Evolutionary conservation across 2,797 vertebrate genomes (phyloP), one percentile per base, ranked within the genome.

Genomic region (Pempheris klunzingeri): DNA sequence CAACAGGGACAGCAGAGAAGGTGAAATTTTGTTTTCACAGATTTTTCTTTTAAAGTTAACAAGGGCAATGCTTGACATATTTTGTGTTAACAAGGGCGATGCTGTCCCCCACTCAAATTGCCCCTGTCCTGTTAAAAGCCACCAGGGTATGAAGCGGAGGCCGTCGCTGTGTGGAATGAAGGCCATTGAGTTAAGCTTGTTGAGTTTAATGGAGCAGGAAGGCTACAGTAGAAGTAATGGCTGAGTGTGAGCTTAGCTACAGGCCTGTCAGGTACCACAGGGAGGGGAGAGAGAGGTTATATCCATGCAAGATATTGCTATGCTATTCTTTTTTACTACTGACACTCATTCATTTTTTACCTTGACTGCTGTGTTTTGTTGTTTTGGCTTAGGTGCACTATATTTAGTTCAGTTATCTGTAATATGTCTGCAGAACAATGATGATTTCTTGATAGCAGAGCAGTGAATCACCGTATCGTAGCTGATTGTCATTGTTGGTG

Each of bases 171-270:
- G 90, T 92, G 84, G 83, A 90, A 92, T 92, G 91, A 89, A 92
- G 86, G 88, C 89, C 89, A 89, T 91, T 91, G 87, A 88, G 82
- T 88, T 89, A 85, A 92, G 88, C 90, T 91, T 92, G 91, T 92
- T 86, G 91, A 89, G 89, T 92, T 93, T 91, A 94, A 93, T 93
- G 91, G 90, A 89, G 91, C 93, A 89, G 88, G 84, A 85, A 93
- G 87, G 88, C 87, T 86, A 88, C 84, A 87, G 88, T 82, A 83
- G 87, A 86, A 90, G 85, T 90, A 89, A 92, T 93, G 86, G 85
- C 88, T 79, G 84, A 80, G 85, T 84, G 68, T 80, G 83, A 90
- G 87, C 82, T 77, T 70, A 55, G 84, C 87, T 86, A 80, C 84
- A 84, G 69, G 85, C 76, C 82, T 89, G 81, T 85, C 87, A 83